Evolutionary conservation across 2,888 invertebrate species (phyloP).

Genomic region (Amiota mariae): DNA sequence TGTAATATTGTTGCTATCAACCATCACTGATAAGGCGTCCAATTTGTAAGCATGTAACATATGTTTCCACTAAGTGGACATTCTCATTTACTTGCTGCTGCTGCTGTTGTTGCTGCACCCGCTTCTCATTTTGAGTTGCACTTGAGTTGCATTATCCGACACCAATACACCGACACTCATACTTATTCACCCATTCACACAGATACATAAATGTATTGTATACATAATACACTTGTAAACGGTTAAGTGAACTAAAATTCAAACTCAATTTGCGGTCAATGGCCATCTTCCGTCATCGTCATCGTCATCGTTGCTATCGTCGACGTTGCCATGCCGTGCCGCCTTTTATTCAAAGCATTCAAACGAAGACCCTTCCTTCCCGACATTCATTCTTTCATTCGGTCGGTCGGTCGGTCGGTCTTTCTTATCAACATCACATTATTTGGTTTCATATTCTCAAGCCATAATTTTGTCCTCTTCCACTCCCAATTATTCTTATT

Average conservation of each 20-base stretch:
- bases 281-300: conserved; percentile 14
- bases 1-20: conserved; percentile 17
- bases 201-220: not conserved
- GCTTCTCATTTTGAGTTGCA: not conserved
- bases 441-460: conserved; percentile 21
- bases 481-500: too few relatives aligned
- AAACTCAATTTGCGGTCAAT: conserved; percentile 30
- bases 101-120: conserved; percentile 3
- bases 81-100: conserved; percentile 2
- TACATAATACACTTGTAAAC: not conserved
- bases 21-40: conserved; percentile 26
- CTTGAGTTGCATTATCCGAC: not conserved
- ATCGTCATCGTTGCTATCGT: not conserved
- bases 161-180: not conserved
- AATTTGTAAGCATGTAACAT: conserved; percentile 27
- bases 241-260: not conserved
- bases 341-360: too few relatives aligned
- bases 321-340: not conserved
- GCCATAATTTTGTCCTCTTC: not conserved
- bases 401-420: too few relatives aligned
- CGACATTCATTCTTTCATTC: too few relatives aligned
- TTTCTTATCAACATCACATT: conserved; percentile 22
- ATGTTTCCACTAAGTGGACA: conserved; percentile 24
- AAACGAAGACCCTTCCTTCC: too few relatives aligned
- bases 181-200: not conserved